Base-by-base conservation (phyloP, 2,888 invertebrate species). In the Eurois occulta region DNA sequence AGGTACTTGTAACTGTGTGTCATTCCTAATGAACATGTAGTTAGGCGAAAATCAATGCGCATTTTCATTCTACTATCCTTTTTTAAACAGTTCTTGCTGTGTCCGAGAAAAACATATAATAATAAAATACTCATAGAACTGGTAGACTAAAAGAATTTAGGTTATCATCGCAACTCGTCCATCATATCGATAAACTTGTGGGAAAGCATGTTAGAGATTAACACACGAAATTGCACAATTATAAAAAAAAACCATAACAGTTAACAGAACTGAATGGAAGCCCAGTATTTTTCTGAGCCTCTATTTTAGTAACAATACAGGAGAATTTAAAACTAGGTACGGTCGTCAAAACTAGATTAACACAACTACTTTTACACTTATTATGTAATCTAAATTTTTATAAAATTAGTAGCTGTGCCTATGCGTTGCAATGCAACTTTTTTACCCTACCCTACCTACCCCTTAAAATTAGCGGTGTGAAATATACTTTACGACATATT, bases 141-240 rank as follows among this genome's bases (percentile, higher is more conserved):
- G 4, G 11, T 41, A n/a, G 18, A 48, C 28, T 48, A 8, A 35
- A 28, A 7, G 2, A 35, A 75, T 81, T 41, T 75, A 80, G 80
- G 77, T 76, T 80, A 80, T 80, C 83, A 16, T 16, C 28, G 16
- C 28, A 60, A 81, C 43, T 48, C 62, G n/a, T 65, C n/a, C 62
- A 46, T 67, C 55, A 32, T 21, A 32, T 55, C 18, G 77, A 76
- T 82, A 76, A 71, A 52, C n/a, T 43, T 46, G 38, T 70, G 60
- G 28, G 38, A 52, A 60, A 46, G 58, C 13, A 5, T 21, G 38
- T 55, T 16, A 46, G 1, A 70, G 69, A 71, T 81, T 8, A 38
- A 64, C 1, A 10, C 18, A 64, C 5, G 18, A 55, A 38, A 68
- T 77, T 48, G 58, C 6, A 18, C 8, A 41, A 41, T 48, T 6